These are phyloP conservation scores for Poecilia latipinna DNA, from an alignment of 2,113 vertebrate species.

Conservation along the genomic window DNA sequence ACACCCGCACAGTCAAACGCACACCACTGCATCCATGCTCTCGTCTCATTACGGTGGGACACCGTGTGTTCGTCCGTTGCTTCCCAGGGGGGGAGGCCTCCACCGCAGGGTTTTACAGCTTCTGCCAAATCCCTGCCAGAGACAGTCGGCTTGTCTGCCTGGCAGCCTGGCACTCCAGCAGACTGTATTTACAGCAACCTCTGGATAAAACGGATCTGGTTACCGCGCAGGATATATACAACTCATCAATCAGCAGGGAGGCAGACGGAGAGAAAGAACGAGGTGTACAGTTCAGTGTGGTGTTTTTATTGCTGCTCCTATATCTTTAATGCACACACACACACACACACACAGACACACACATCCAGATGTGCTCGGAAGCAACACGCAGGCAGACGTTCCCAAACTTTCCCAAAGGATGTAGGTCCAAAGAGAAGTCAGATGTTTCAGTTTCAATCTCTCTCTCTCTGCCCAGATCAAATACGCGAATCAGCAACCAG, in stretches of 20 bases:
- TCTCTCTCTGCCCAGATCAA: conserved; percentile 62
- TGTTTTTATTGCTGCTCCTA: conserved; percentile 58
- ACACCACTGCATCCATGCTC: conserved; percentile 2
- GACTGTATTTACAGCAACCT: conserved; percentile 67
- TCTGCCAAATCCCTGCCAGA: conserved; percentile 56
- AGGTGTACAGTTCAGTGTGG: conserved; percentile 40
- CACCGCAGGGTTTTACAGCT: conserved; percentile 40
- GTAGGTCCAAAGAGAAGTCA: conserved; percentile 57
- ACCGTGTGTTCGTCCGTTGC: conserved; percentile 39
- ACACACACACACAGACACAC: conserved; percentile 2
- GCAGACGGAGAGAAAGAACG: conserved; percentile 29
- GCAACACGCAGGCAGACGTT: conserved; percentile 1
- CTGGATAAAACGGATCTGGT: conserved; percentile 70
- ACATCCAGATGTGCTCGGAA: conserved; percentile 15
- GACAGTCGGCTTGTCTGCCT: conserved; percentile 68
- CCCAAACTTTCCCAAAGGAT: conserved; percentile 37
- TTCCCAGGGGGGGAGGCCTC: conserved; percentile 7
- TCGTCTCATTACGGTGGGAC: conserved; percentile 34
- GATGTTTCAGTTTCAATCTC: conserved; percentile 67
- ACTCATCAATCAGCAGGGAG: conserved; percentile 66
- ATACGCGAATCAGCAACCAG: conserved; percentile 51
- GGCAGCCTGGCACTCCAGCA: conserved; percentile 61
- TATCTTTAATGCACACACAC: conserved; percentile 24
- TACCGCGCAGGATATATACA: conserved; percentile 71
- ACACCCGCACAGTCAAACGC: neutral